A percentile compares a stretch with the other conserved stretches of the same genome.
Conservation (phyloP, 2,797 vertebrate species). For the Coregonus sp. region DNA sequence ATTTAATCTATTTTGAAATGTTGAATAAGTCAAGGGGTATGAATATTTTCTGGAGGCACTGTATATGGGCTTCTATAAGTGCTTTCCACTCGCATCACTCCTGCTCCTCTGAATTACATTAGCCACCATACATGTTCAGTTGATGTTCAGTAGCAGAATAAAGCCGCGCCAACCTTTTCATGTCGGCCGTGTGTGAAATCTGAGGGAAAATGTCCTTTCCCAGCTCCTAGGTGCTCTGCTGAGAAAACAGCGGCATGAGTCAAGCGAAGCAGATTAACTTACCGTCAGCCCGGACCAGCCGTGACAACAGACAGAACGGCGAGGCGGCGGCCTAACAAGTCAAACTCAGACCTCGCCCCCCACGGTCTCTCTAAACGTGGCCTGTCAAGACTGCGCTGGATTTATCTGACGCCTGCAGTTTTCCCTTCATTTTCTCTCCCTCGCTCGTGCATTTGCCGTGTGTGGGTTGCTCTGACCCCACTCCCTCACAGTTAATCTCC, state of each 20-base stretch:
- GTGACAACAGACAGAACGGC: conserved; percentile 29
- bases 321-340: conserved; percentile 41
- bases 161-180: background rate
- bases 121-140: background rate
- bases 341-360: conserved; percentile 19
- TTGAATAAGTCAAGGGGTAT: no score
- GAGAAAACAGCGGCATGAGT: conserved; percentile 17
- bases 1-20: no score
- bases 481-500: conserved; percentile 49
- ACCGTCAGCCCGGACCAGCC: conserved; percentile 32
- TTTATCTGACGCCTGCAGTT: conserved; percentile 55
- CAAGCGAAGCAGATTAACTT: conserved; percentile 44
- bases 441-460: conserved; percentile 37
- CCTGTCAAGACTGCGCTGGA: conserved; percentile 34
- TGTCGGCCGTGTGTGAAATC: conserved; percentile 32
- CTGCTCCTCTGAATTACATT: background rate
- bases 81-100: background rate
- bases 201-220: conserved; percentile 9
- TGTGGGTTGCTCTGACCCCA: conserved; percentile 36
- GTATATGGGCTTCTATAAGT: background rate
- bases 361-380: conserved; percentile 35
- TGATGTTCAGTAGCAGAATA: background rate
- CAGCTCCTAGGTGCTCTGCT: conserved; percentile 15
- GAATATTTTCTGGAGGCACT: background rate
- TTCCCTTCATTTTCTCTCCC: conserved; percentile 46